Conservation (phyloP, 53 echinoderm and acorn worm genomes). For the Paracentrotus lividus region DNA sequence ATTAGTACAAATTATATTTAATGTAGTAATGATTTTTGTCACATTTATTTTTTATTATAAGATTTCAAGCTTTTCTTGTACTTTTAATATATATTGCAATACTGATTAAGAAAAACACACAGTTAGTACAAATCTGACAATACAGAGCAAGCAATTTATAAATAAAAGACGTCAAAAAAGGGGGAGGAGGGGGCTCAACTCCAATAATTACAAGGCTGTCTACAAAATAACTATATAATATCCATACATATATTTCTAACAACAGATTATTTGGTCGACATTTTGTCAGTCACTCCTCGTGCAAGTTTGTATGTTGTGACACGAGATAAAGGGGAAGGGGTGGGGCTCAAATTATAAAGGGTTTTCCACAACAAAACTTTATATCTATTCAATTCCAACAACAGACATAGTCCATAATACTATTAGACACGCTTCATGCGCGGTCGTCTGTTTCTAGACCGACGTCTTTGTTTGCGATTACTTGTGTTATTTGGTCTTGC, state of each 20-base stretch:
- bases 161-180: no score
- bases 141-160: background rate
- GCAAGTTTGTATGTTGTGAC: no score
- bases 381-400: background rate
- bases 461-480: conserved; percentile 41
- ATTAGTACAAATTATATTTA: no score
- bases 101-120: background rate
- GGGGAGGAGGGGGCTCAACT: no score
- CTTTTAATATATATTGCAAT: background rate
- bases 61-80: background rate
- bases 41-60: background rate
- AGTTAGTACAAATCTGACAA: background rate
- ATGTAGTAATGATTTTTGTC: no score
- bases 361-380: background rate
- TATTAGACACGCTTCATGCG: conserved; percentile 35
- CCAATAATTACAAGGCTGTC: no score
- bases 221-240: no score
- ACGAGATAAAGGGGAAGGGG: background rate
- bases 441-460: background rate
- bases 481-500: background rate
- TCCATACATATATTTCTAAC: no score
- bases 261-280: no score
- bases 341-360: background rate
- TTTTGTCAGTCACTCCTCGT: no score
- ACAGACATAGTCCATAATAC: background rate